Percentiles rank a stretch among this genome's conserved stretches.
Conservation (phyloP, 1,140 invertebrate species). For the Doryteuthis pealeii region DNA sequence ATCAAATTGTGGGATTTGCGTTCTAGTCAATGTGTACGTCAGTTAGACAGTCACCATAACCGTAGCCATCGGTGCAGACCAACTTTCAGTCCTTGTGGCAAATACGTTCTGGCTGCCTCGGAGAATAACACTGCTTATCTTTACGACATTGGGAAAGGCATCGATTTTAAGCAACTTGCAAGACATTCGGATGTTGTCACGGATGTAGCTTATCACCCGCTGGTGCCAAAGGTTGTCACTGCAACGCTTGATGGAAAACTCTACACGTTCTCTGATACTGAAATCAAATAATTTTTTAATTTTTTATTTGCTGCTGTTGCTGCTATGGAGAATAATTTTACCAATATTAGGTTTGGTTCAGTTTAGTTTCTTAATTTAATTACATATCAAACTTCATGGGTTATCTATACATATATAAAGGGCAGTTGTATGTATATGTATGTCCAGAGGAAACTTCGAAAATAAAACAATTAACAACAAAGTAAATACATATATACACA, state of each 20-base stretch:
- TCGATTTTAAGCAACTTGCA: slow-evolving; percentile 45
- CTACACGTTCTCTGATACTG: neutral
- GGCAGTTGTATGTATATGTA: no score
- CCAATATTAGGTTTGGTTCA: no score
- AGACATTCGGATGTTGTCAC: slow-evolving; percentile 54
- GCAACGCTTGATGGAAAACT: slow-evolving; percentile 28
- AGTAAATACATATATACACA: no score
- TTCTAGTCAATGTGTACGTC: slow-evolving; percentile 46
- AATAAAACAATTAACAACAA: no score
- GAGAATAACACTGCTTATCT: slow-evolving; percentile 56
- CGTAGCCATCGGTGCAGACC: slow-evolving; percentile 50
- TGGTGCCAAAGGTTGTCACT: slow-evolving; percentile 33
- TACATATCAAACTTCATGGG: no score
- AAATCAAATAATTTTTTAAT: no score
- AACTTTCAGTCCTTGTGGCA: slow-evolving; percentile 55
- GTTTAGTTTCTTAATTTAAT: no score
- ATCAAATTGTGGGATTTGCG: slow-evolving; percentile 62
- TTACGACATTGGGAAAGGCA: slow-evolving; percentile 50
- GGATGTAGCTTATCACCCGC: slow-evolving; percentile 52
- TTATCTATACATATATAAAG: no score
- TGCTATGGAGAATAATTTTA: no score
- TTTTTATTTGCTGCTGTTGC: no score
- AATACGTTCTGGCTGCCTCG: slow-evolving; percentile 55
- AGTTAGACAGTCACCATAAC: slow-evolving; percentile 54
- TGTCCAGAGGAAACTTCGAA: no score